These are phyloP conservation scores for Digitonthophagus gazella DNA, from an alignment of 2,888 invertebrate genomes.

Conservation along the genomic window DNA sequence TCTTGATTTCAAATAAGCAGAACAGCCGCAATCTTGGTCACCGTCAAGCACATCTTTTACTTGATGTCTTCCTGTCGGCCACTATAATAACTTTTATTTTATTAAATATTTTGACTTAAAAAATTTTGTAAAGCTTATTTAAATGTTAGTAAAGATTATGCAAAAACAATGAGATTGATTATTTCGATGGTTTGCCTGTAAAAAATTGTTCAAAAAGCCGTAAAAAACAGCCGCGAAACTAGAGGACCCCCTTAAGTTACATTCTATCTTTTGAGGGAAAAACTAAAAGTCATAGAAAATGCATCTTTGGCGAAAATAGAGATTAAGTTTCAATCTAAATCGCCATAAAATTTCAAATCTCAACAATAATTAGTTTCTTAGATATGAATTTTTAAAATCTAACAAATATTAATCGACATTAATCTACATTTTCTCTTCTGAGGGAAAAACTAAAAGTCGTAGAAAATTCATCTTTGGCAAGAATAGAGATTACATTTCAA, in stretches of 20 bases:
- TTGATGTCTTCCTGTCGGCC: background rate
- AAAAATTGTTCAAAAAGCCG: background rate
- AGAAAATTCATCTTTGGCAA: too few species aligned
- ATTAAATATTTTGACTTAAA: background rate
- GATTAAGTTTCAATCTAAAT: too few species aligned
- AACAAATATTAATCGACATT: too few species aligned
- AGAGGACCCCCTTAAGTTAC: background rate
- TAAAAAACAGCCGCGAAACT: background rate
- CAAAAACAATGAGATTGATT: background rate
- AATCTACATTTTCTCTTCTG: too few species aligned
- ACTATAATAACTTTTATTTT: background rate
- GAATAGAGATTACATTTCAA: too few species aligned
- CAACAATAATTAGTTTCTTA: too few species aligned
- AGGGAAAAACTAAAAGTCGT: too few species aligned
- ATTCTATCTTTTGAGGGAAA: too few species aligned
- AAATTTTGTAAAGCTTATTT: background rate
- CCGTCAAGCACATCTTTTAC: background rate
- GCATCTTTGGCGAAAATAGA: too few species aligned
- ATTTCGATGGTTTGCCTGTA: background rate
- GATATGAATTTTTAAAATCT: too few species aligned
- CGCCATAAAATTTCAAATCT: too few species aligned
- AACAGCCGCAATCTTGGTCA: background rate
- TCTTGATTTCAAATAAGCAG: background rate
- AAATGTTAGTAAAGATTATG: background rate
- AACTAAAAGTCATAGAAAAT: too few species aligned